Conservation (phyloP, 2,113 vertebrate genomes). For the Ciconia boyciana region DNA sequence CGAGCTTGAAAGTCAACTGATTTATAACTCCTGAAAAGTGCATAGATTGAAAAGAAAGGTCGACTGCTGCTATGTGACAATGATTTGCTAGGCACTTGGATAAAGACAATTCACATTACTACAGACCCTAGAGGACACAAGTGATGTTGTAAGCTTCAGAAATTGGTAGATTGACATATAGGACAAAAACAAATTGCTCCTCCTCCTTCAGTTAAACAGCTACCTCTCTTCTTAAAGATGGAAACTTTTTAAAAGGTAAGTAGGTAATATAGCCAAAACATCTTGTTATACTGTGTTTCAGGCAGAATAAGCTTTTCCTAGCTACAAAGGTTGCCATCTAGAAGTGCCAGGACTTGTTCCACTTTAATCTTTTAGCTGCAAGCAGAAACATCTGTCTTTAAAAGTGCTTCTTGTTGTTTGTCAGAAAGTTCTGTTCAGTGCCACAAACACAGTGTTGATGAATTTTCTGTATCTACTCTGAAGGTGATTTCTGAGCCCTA, state of each 20-base stretch:
- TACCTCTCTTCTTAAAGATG: not conserved
- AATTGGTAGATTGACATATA: slow-evolving; percentile 15
- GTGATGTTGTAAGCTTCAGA: slow-evolving; percentile 42
- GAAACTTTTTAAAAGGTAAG: not conserved
- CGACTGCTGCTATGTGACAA: slow-evolving; percentile 55
- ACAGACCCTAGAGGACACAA: slow-evolving; percentile 50
- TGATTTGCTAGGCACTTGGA: slow-evolving; percentile 74
- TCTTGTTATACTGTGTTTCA: not conserved
- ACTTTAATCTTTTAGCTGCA: slow-evolving; percentile 34
- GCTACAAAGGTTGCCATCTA: not conserved
- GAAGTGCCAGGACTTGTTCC: not conserved
- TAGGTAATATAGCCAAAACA: not conserved
- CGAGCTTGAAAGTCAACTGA: slow-evolving; percentile 79
- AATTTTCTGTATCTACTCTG: slow-evolving; percentile 16
- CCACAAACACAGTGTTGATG: slow-evolving; percentile 16
- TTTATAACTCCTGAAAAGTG: slow-evolving; percentile 78
- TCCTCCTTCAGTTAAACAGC: not conserved
- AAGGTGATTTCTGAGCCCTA: slow-evolving; percentile 28
- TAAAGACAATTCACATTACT: slow-evolving; percentile 69
- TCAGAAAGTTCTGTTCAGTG: slow-evolving; percentile 42
- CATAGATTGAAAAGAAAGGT: slow-evolving; percentile 77
- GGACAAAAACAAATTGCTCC: slow-evolving; percentile 42
- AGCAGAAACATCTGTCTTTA: slow-evolving; percentile 49
- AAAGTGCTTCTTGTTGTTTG: not conserved
- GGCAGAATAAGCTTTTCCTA: not conserved